Base-by-base conservation (phyloP, 2,888 invertebrate species). In the Portevinia maculata region DNA sequence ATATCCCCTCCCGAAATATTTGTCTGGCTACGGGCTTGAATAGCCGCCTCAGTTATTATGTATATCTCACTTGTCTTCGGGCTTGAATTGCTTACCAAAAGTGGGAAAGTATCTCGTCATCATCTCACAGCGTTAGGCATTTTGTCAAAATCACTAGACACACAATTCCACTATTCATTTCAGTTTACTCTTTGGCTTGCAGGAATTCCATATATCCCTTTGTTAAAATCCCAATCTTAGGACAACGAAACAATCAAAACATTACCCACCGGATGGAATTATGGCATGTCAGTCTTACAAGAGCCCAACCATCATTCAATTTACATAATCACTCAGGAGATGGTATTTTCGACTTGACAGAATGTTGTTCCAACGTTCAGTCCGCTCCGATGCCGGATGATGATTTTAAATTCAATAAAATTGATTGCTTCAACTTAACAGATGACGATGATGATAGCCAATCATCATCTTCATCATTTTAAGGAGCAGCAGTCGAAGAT, bases 391-490 rank as follows among this genome's bases (percentile, higher is more conserved):
- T 41, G 75, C 50, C 53, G 53, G 53, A 62, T 76, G 44, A 17
- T 53, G 65, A 65, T 67, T 73, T 50, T 46, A 52, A 48, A 73
- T 55, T 73, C 67, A 79, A 79, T 67, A 48, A 79, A 79, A 79
- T 79, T 73, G 59, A 67, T 79, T 73, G 60, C 52, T n/a, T 13
- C 15, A 41, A 37, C 57, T 46, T 24, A 60, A 46, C 50, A 62
- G 57, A 59, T 39, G 65, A 48, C 17, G 57, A 53, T 57, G 52
- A 55, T 64, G 52, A 55, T 67, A 67, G 53, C 48, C 59, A 48
- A 67, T 79, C 64, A 59, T 34, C 64, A 67, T 79, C 64, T 52
- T 34, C 64, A 44, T 60, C 50, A 15, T 64, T 21, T 15, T 17
- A 15, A 39, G 34, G 28, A 24, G 9, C 34, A 32, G 5, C 13